phyloP scores from a whole-genome alignment of 2,888 invertebrate species.

The Chouioia cunea region DNA sequence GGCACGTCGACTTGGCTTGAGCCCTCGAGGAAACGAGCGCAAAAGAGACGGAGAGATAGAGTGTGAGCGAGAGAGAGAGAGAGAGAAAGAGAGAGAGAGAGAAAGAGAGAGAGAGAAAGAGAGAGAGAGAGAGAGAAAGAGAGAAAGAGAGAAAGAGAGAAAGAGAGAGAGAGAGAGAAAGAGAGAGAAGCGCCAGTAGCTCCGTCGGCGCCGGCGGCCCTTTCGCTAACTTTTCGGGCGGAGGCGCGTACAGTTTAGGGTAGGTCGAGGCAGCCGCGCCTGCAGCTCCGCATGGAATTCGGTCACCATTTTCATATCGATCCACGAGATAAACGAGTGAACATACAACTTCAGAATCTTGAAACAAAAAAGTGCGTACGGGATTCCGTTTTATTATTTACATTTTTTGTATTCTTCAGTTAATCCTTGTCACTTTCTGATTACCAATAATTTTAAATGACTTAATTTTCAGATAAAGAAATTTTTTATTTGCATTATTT shows the following conservation, averaged over 20 bases:
- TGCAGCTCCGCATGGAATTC: conserved; percentile 60
- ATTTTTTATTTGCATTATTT: no score
- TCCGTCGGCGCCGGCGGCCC: conserved; percentile 42
- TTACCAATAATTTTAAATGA: no score
- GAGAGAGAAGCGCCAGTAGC: conserved; percentile 17
- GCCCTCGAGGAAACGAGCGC: no score
- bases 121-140: no score
- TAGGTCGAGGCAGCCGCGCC: conserved; percentile 57
- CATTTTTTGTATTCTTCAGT: no score
- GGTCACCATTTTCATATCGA: conserved; percentile 69
- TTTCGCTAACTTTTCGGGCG: conserved; percentile 41
- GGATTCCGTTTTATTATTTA: no score
- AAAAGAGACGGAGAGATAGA: background rate
- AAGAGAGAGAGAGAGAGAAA: conserved; percentile 3
- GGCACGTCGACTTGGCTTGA: background rate
- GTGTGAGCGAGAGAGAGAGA: background rate
- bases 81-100: conserved; percentile 1
- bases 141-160: background rate
- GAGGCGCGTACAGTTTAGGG: conserved; percentile 58
- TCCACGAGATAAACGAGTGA: conserved; percentile 48
- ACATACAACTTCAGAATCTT: no score
- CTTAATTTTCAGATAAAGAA: no score
- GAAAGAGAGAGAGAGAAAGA: conserved; percentile 4
- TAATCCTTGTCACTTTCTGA: no score
- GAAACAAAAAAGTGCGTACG: no score